Evolutionary conservation across 2,888 invertebrate genomes (phyloP), one percentile per base, ranked within the genome.

Genomic region (Aspidapion aeneum): DNA sequence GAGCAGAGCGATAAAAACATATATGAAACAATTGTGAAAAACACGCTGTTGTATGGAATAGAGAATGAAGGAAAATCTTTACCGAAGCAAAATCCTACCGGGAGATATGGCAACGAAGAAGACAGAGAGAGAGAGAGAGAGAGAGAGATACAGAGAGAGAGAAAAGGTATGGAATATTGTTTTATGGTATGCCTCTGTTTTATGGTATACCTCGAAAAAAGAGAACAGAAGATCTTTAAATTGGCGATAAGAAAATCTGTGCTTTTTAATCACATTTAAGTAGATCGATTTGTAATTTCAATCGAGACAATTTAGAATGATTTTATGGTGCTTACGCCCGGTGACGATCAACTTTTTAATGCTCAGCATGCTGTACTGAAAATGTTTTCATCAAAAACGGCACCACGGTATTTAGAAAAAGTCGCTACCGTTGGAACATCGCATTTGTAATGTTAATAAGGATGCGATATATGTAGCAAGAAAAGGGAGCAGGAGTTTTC

Each of bases 371-470:
- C 12, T 35, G 35, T n/a, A n/a, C 35, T 35, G 12, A 35, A 35
- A 35, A 35, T 35, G 35, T 35, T 35, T 35, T 35, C 35, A 35
- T 35, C 35, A 35, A 35, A 35, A 35, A 35, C 35, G 35, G 35
- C 35, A n/a, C n/a, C n/a, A 35, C 35, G 35, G 35, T 35, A 35
- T 35, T 35, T 35, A 35, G 35, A 35, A 35, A 35, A 35, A 35
- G 35, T 35, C 35, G 12, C 35, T 12, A n/a, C n/a, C n/a, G n/a
- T n/a, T 35, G 35, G 35, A 35, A 35, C 5, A 35, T 35, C 35
- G 35, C 12, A 69, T 69, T 67, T 69, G 67, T 67, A 67, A 69
- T 69, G 66, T 59, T 68, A 70, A 70, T 70, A 62, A 63, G 67
- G 62, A 62, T 64, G n/a, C n/a, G n/a, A n/a, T n/a, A n/a, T n/a